Evolutionary conservation across 2,888 invertebrate genomes (phyloP), one percentile per base, ranked within the genome.

Genomic region (Agrochola lychnidis): DNA sequence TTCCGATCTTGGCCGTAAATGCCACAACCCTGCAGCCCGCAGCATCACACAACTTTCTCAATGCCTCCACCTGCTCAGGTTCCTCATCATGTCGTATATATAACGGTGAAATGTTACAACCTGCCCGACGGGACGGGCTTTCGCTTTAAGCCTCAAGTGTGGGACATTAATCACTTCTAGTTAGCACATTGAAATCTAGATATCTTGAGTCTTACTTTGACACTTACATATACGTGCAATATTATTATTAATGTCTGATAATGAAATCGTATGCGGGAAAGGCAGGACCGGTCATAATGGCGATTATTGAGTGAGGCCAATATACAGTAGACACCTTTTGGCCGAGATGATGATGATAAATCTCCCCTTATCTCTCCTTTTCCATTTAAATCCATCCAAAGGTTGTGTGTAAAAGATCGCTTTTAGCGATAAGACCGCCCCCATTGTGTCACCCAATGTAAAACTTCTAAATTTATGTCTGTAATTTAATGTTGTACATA

Each of bases 71-170:
- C 51, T 64, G 57, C 12, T n/a, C 51, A 12, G 10, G 14, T 42
- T 57, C 67, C 48, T 61, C 81, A 25, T 53, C 51, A 73, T 51
- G 22, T 68, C n/a, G 16, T 73, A 73, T 40, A 67, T 59, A 72
- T 61, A 68, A 73, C 63, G 61, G 85, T 70, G 73, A 77, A 71
- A 77, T 56, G 56, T 56, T 61, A 22, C 48, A 59, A 71, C 77
- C 78, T 62, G 83, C 61, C 77, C 12, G 82, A 61, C 82, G 45
- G 56, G 82, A 85, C 85, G 10, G 73, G 73, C 85, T 83, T 83
- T 83, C 83, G 53, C 71, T 84, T 77, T 14, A 70, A 81, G 66
- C 56, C 42, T 73, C 56, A 40, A 72, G 63, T 82, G 74, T 74
- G 40, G 57, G 30, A 57, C 67, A 69, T 71, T 74, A 63, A 77